Conservation (phyloP, 2,113 vertebrate species). For the Cynocephalus volans region DNA sequence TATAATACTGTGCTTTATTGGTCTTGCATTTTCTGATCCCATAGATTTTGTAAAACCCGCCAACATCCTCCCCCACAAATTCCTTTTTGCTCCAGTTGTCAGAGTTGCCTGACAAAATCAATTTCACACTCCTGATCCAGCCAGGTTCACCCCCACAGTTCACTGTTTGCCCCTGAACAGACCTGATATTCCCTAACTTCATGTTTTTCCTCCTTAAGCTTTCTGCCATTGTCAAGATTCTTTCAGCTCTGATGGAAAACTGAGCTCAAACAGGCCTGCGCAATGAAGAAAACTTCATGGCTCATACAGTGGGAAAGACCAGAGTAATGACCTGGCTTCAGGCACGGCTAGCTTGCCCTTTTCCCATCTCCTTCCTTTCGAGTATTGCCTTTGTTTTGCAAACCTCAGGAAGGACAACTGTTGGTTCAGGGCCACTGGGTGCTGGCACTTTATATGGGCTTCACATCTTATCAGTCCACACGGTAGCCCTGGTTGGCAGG, state of each 20-base stretch:
- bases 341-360: background rate
- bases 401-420: background rate
- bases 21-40: too few relatives aligned
- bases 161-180: too few relatives aligned
- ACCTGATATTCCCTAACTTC: too few relatives aligned
- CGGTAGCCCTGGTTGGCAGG: background rate
- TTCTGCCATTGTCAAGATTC: too few relatives aligned
- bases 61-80: too few relatives aligned
- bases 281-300: background rate
- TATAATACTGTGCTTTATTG: too few relatives aligned
- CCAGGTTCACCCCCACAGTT: too few relatives aligned
- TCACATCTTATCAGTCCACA: background rate
- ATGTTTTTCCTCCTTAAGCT: too few relatives aligned
- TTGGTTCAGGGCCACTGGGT: background rate
- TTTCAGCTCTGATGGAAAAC: background rate
- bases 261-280: background rate
- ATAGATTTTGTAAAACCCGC: too few relatives aligned
- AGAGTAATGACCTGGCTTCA: background rate
- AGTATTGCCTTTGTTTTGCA: background rate
- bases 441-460: background rate
- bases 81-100: too few relatives aligned
- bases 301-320: background rate
- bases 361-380: background rate
- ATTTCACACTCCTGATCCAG: too few relatives aligned
- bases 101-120: too few relatives aligned